Conservation (phyloP, 2,888 invertebrate genomes). For the Caenorhabditis afra region DNA sequence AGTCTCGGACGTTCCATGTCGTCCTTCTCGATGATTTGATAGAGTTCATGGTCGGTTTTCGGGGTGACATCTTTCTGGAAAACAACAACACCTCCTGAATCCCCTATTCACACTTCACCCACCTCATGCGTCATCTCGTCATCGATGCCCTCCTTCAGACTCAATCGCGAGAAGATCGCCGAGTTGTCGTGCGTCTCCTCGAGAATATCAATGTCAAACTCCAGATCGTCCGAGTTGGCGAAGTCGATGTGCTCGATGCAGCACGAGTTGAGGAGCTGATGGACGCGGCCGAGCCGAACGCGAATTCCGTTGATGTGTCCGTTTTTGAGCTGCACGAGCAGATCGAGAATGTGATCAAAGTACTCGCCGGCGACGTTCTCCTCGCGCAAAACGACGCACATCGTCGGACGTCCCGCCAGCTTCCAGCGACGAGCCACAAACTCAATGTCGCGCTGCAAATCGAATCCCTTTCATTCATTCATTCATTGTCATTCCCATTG, state of each 20-base stretch:
- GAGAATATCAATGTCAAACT: constrained; percentile 75
- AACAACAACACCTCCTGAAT: constrained; percentile 3
- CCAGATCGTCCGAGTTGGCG: constrained; percentile 83
- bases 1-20: constrained; percentile 72
- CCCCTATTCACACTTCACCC: background rate
- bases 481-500: background rate
- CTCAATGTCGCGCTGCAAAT: constrained; percentile 89
- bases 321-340: constrained; percentile 96
- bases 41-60: constrained; percentile 66
- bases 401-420: constrained; percentile 95
- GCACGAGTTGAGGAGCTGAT: constrained; percentile 95
- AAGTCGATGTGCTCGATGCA: constrained; percentile 99
- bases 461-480: background rate
- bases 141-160: constrained; percentile 66
- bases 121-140: constrained; percentile 60
- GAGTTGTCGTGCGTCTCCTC: constrained; percentile 72
- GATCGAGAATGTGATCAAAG: constrained; percentile 95
- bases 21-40: constrained; percentile 68
- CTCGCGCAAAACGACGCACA: constrained; percentile 93
- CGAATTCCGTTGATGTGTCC: constrained; percentile 96
- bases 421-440: constrained; percentile 99
- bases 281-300: constrained; percentile 89
- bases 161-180: constrained; percentile 56
- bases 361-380: constrained; percentile 88
- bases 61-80: constrained; percentile 63